A percentile compares a stretch with the other conserved stretches of the same genome.
Evolutionary conservation across 1,140 invertebrate species (phyloP).

Genomic region (Mya arenaria): DNA sequence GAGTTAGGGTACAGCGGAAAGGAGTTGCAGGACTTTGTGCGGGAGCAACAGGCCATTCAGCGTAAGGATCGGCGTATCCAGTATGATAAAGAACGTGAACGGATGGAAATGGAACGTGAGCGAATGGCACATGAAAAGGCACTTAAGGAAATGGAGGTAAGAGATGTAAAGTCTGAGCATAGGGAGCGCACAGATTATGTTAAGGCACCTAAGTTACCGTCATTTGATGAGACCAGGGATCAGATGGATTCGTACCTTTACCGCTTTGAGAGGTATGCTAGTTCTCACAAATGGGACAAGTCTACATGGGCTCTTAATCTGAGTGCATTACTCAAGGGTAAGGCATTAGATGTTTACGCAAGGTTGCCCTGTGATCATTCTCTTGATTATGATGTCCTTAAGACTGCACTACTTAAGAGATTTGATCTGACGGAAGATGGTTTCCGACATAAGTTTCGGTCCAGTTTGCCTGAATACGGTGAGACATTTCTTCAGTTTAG

Average conservation of each 20-base stretch:
- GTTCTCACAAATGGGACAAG: slow-evolving; percentile 22
- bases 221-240: slow-evolving; percentile 56
- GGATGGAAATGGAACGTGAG: no score
- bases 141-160: no score
- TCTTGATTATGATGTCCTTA: slow-evolving; percentile 54
- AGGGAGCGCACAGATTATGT: no score
- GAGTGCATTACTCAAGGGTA: slow-evolving; percentile 56
- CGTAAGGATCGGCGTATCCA: no score
- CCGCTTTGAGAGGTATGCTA: slow-evolving; percentile 53
- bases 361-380: slow-evolving; percentile 43
- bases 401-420: slow-evolving; percentile 56
- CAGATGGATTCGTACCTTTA: slow-evolving; percentile 54
- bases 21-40: no score
- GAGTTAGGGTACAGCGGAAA: no score
- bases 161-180: no score
- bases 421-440: slow-evolving; percentile 61
- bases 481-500: slow-evolving; percentile 49
- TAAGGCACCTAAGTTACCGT: slow-evolving; percentile 35
- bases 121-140: no score
- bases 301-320: slow-evolving; percentile 44
- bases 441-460: slow-evolving; percentile 48
- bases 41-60: no score
- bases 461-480: slow-evolving; percentile 40
- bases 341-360: slow-evolving; percentile 59
- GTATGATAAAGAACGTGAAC: no score